Evolutionary conservation across 2,888 invertebrate species (phyloP), one percentile per base, ranked within the genome.

Genomic region (Fragum fragum): DNA sequence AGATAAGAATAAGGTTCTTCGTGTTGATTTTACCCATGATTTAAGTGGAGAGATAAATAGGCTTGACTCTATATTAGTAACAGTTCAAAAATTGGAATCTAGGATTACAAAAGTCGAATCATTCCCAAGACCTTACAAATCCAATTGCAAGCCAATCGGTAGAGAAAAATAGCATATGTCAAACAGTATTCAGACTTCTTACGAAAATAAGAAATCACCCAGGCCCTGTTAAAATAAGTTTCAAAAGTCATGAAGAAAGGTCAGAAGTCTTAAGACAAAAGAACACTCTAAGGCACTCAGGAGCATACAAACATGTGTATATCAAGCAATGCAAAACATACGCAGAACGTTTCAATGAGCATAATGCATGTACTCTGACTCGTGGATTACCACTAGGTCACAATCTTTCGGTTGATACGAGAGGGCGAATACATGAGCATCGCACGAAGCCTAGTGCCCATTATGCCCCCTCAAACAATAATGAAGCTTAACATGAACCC

Each of bases 281-380:
- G 26, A 59, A 26, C 26, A 26, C 26, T 59, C 59, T 59, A 21
- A 59, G 26, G 26, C 7, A 59, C 28, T 7, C 6, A 3, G 14
- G 7, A 7, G 39, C 6, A 39, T 39, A 39, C 39, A 39, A 14
- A 6, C 39, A 39, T 6, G 39, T 39, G 14, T 39, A 26, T 23
- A 21, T 59, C 3, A 26, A 26, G 3, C 23, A 21, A 26, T 26
- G 59, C 23, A 80, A 71, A 36, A 66, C 66, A 1, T 66, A 53
- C 16, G 42, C 61, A 3, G 77, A 77, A n/a, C 32, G 77, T 6
- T 21, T 77, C 5, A 72, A 66, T 26, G 77, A 77, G 53, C 29
- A 53, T 3, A 77, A 77, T 42, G 77, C 72, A 14, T 3, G 77
- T 1, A 71, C 66, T 1, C 6, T 77, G n/a, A 32, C 72, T 1